Evolutionary conservation across 2,888 invertebrate species (phyloP).

Genomic region (Calliopum simillimum): DNA sequence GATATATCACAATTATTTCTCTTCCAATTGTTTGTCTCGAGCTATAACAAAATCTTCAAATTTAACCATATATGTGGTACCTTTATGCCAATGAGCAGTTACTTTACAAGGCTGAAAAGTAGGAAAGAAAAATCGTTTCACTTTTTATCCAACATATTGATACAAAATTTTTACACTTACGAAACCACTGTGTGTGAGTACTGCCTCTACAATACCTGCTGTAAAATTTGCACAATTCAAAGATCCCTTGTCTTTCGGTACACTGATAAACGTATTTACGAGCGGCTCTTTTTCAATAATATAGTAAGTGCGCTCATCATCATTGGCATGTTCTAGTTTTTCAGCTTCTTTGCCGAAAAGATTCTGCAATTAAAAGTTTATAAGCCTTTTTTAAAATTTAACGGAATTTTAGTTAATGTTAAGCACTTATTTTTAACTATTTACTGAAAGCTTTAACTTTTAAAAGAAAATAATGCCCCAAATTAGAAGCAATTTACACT

Average conservation of each 20-base stretch:
- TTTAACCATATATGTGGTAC: conserved; percentile 98
- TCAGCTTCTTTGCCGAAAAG: conserved; percentile 98
- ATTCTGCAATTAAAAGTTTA: conserved; percentile 71
- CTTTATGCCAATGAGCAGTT: conserved; percentile 99
- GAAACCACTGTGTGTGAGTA: conserved; percentile 94
- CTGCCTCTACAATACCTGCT: conserved; percentile 97
- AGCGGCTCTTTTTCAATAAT: conserved; percentile 98
- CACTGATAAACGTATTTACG: conserved; percentile 96
- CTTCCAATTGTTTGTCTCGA: conserved; percentile 91
- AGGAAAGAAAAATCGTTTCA: not conserved
- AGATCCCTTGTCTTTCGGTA: conserved; percentile 97
- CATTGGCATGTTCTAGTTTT: conserved; percentile 97
- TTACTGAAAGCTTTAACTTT: no score
- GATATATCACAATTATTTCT: conserved; percentile 70
- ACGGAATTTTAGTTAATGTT: no score
- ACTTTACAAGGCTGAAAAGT: conserved; percentile 93
- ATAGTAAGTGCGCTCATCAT: conserved; percentile 97
- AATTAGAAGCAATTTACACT: no score
- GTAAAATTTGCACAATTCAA: conserved; percentile 98
- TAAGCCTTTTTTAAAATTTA: not conserved
- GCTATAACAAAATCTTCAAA: conserved; percentile 94
- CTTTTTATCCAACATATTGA: not conserved
- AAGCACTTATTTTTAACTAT: no score
- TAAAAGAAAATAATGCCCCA: no score
- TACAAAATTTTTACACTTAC: conserved; percentile 73